These are phyloP conservation scores for Muschampia plurimacula DNA, from an alignment of 2,888 invertebrate genomes.

Conservation along the genomic window DNA sequence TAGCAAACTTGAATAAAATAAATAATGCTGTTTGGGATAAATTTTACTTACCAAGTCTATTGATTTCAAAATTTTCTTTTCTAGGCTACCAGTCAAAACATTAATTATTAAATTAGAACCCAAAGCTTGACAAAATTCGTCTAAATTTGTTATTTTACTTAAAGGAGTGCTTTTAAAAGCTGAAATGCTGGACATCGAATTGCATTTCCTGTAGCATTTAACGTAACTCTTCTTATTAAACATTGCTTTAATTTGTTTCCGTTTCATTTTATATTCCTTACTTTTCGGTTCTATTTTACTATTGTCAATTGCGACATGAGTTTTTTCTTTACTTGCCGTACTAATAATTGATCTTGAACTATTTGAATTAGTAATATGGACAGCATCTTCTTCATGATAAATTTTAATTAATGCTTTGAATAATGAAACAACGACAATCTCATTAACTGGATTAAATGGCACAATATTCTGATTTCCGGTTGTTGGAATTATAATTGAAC, in stretches of 20 bases:
- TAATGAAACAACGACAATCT: slow-evolving; percentile 19
- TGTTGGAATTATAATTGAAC: neutral
- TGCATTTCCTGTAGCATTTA: slow-evolving; percentile 67
- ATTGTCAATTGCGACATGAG: slow-evolving; percentile 8
- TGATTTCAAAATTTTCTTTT: slow-evolving; percentile 61
- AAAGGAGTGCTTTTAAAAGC: slow-evolving; percentile 54
- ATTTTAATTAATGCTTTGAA: slow-evolving; percentile 24
- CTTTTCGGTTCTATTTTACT: slow-evolving; percentile 31
- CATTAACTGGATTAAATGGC: neutral
- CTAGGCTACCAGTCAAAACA: slow-evolving; percentile 60
- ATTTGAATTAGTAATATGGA: neutral
- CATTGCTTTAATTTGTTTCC: slow-evolving; percentile 7
- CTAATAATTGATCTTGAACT: neutral
- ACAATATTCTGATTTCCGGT: neutral
- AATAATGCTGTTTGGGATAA: neutral
- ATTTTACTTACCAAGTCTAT: slow-evolving; percentile 60
- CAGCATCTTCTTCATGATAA: neutral
- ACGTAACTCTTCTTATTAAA: slow-evolving; percentile 52
- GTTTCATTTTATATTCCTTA: neutral
- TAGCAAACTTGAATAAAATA: neutral
- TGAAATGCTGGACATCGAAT: slow-evolving; percentile 61
- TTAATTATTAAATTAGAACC: slow-evolving; percentile 62
- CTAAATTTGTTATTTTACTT: slow-evolving; percentile 63
- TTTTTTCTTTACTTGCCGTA: neutral
- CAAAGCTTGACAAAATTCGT: slow-evolving; percentile 71